Percentiles rank a stretch among this genome's conserved stretches.
phyloP scores from a whole-genome alignment of 2,888 invertebrate genomes.

The Apodemia zela region DNA sequence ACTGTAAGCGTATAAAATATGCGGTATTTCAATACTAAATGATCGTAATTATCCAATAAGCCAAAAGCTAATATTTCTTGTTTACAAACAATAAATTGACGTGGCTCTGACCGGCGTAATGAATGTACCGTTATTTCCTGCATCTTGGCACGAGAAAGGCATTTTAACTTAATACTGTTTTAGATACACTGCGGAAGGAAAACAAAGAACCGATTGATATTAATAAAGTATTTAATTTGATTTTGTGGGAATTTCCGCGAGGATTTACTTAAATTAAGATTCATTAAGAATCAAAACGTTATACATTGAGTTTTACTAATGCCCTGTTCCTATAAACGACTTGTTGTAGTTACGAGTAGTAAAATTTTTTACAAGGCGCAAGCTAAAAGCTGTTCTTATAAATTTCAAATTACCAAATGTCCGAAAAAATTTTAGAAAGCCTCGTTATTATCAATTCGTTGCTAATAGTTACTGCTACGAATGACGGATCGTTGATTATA shows the following conservation, averaged over 20 bases:
- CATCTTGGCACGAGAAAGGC: conserved; percentile 45
- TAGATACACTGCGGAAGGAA: conserved; percentile 13
- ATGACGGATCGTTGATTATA: too few species aligned
- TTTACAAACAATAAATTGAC: conserved; percentile 38
- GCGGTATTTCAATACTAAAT: not conserved
- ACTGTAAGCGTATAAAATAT: not conserved
- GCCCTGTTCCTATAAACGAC: too few species aligned
- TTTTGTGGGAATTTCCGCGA: not conserved
- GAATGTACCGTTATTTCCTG: conserved; percentile 50
- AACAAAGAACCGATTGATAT: not conserved
- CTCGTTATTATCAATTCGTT: too few species aligned
- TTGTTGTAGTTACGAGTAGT: too few species aligned
- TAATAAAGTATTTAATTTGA: not conserved
- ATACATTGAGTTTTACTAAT: too few species aligned
- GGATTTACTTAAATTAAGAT: conserved; percentile 22
- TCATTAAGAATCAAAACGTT: too few species aligned
- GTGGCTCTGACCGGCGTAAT: conserved; percentile 44
- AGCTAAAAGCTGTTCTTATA: too few species aligned
- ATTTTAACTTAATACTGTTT: conserved; percentile 30
- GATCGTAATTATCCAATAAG: conserved; percentile 3
- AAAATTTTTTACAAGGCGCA: too few species aligned
- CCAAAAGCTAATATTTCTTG: conserved; percentile 12
- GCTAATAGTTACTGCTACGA: too few species aligned
- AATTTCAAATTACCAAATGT: too few species aligned
- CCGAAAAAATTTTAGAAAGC: too few species aligned